These are phyloP conservation scores for Malurus leucopterus DNA, from an alignment of 2,797 vertebrate species.

Conservation along the genomic window DNA sequence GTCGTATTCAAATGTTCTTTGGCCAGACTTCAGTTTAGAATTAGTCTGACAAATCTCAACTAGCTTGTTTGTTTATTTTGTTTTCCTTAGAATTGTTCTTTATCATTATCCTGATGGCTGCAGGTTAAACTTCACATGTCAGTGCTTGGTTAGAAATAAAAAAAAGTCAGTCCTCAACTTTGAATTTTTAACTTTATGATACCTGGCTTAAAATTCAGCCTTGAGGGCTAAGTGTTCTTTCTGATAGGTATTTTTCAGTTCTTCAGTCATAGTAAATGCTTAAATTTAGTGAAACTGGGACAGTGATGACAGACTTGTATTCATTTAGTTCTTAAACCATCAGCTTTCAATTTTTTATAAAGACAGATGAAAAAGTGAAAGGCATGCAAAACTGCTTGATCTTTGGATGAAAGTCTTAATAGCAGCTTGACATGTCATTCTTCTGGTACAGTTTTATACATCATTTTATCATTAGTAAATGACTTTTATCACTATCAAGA, in stretches of 20 bases:
- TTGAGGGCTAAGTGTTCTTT: not conserved
- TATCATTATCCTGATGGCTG: not conserved
- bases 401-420: not conserved
- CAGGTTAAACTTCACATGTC: not conserved
- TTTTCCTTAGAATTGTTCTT: not conserved
- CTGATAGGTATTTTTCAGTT: not conserved
- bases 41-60: not conserved
- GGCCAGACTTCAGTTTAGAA: not conserved
- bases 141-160: not conserved
- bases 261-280: not conserved
- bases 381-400: not conserved
- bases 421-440: not conserved
- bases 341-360: not conserved
- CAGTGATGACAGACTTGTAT: not conserved
- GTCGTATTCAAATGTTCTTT: not conserved
- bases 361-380: not conserved
- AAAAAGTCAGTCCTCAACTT: not conserved
- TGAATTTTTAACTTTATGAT: not conserved
- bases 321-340: not conserved
- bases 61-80: not conserved
- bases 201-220: constrained; percentile 8
- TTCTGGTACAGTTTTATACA: not conserved
- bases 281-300: not conserved
- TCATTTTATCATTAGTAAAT: not conserved
- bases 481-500: not conserved